Conservation (phyloP, 2,888 invertebrate species). For the Tiliacea aurago region DNA sequence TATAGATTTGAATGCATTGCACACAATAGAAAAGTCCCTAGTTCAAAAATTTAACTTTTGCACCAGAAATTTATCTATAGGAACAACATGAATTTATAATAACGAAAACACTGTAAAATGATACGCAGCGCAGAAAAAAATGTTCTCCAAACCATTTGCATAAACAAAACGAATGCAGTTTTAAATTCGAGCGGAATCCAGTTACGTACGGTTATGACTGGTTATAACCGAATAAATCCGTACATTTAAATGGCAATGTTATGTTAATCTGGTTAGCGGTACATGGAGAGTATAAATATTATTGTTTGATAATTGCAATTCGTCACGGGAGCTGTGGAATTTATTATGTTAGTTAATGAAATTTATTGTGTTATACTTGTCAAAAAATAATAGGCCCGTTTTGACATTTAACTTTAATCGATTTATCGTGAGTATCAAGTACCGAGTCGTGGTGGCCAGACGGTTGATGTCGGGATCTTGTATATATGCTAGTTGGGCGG, state of each 20-base stretch:
- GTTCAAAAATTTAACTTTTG: not conserved
- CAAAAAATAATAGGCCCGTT: too few relatives aligned
- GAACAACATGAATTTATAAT: conserved; percentile 7
- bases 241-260: conserved; percentile 51
- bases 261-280: conserved; percentile 46
- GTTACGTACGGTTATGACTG: conserved; percentile 57
- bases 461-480: too few relatives aligned
- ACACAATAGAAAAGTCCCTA: not conserved
- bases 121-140: conserved; percentile 15
- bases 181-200: conserved; percentile 44
- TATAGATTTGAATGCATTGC: not conserved
- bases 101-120: conserved; percentile 18
- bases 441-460: too few relatives aligned
- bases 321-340: not conserved
- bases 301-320: conserved; percentile 12
- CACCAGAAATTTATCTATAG: conserved; percentile 1
- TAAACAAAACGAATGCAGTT: conserved; percentile 59
- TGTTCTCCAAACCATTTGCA: conserved; percentile 35
- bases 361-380: too few relatives aligned
- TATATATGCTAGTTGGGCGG: too few relatives aligned
- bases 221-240: conserved; percentile 35
- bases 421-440: too few relatives aligned
- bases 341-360: conserved; percentile 12
- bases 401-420: too few relatives aligned
- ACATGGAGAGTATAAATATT: conserved; percentile 14